Evolutionary conservation across 2,113 vertebrate species (phyloP).

Genomic region (Athene cunicularia): DNA sequence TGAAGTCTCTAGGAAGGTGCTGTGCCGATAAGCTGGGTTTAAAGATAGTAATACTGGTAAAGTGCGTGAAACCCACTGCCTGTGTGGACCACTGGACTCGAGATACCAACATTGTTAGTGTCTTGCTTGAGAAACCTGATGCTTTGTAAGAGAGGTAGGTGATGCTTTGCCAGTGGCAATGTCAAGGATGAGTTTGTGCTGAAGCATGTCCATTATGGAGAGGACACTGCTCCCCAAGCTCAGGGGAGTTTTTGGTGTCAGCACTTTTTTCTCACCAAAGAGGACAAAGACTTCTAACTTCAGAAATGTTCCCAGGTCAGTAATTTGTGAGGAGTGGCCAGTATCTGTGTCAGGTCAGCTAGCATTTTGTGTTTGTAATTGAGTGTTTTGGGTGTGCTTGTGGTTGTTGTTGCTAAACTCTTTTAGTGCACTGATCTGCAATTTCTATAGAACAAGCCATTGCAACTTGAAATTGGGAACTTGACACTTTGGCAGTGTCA

Average conservation of each 20-base stretch:
- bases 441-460: background rate
- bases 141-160: background rate
- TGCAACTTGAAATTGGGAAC: background rate
- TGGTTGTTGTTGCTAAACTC: background rate
- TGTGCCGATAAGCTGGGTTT: background rate
- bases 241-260: background rate
- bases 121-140: background rate
- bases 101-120: background rate
- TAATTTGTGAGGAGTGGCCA: background rate
- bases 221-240: background rate
- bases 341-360: background rate
- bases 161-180: background rate
- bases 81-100: background rate
- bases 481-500: background rate
- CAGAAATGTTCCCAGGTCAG: background rate
- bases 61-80: fast-evolving
- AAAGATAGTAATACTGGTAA: background rate
- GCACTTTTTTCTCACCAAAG: background rate
- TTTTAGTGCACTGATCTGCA: background rate
- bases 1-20: background rate
- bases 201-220: background rate
- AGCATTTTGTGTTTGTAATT: background rate
- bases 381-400: background rate
- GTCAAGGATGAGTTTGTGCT: background rate
- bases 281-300: background rate